phyloP scores from a whole-genome alignment of 1,140 invertebrate genomes.

The Plutomurus gul region DNA sequence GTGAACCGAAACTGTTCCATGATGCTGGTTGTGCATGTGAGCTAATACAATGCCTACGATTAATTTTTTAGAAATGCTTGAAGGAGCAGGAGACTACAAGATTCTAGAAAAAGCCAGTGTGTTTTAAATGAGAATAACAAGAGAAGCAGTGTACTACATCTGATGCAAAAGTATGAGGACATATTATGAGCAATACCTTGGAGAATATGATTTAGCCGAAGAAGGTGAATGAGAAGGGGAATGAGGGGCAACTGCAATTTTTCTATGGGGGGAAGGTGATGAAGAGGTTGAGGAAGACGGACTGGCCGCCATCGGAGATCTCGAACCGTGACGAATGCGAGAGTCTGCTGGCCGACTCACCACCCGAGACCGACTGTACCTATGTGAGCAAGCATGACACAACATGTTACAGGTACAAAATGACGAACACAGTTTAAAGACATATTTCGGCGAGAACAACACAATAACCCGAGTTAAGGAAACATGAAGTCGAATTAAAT shows the following conservation, averaged over 20 bases:
- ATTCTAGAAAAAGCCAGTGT: background rate
- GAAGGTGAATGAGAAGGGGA: constrained; percentile 53
- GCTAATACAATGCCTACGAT: too few species aligned
- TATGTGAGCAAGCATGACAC: constrained; percentile 33
- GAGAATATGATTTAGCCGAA: constrained; percentile 55
- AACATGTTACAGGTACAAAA: constrained; percentile 4
- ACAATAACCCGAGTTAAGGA: constrained; percentile 13
- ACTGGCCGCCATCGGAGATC: constrained; percentile 56
- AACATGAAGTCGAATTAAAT: background rate
- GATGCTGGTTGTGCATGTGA: too few species aligned
- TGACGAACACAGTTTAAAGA: constrained; percentile 21
- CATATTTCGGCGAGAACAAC: background rate
- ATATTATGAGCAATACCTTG: constrained; percentile 55
- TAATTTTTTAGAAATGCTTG: background rate
- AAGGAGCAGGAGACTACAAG: background rate
- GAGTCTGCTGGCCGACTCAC: constrained; percentile 54
- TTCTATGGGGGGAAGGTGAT: constrained; percentile 52
- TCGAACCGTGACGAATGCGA: constrained; percentile 59
- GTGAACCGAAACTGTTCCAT: too few species aligned
- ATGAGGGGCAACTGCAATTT: constrained; percentile 49
- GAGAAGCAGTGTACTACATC: background rate
- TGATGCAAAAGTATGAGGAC: background rate
- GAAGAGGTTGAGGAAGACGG: constrained; percentile 57
- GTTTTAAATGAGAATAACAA: too few species aligned
- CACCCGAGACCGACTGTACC: constrained; percentile 53